Percentiles rank a stretch among this genome's conserved stretches.
Evolutionary conservation across 2,888 invertebrate species (phyloP).

Genomic region (Poecilus cupreus): DNA sequence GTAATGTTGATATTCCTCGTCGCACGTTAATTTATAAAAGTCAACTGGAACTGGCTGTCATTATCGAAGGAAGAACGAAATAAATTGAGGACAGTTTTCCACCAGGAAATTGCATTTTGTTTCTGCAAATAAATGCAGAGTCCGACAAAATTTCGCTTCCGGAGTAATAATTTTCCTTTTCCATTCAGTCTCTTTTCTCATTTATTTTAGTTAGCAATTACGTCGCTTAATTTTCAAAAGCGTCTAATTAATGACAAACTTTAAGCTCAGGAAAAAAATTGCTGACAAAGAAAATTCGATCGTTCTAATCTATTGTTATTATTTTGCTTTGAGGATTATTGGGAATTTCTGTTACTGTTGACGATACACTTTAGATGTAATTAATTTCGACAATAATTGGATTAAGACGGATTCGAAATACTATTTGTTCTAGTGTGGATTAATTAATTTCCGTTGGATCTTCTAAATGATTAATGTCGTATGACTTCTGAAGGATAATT

Average conservation of each 20-base stretch:
- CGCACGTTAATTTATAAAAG: constrained; percentile 5
- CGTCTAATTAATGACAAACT: constrained; percentile 4
- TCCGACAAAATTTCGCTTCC: neutral
- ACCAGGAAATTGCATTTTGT: no score
- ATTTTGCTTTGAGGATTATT: neutral
- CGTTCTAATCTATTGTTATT: constrained; percentile 1
- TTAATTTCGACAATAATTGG: constrained; percentile 25
- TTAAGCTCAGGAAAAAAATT: neutral
- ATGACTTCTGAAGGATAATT: neutral
- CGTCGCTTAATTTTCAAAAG: no score
- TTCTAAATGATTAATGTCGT: constrained; percentile 6
- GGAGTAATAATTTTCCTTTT: neutral
- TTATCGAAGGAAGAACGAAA: neutral
- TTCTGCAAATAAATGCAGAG: neutral
- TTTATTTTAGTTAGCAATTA: no score
- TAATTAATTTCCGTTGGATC: constrained; percentile 11
- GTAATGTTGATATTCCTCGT: neutral
- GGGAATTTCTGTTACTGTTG: neutral
- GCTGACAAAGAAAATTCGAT: neutral
- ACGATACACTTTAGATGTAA: neutral
- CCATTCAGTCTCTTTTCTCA: neutral
- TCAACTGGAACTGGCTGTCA: neutral
- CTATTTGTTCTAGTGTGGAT: neutral
- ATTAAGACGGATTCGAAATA: constrained; percentile 7
- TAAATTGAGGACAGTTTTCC: neutral